These are phyloP conservation scores for Cairina moschata DNA, from an alignment of 2,113 vertebrate genomes.

Conservation along the genomic window DNA sequence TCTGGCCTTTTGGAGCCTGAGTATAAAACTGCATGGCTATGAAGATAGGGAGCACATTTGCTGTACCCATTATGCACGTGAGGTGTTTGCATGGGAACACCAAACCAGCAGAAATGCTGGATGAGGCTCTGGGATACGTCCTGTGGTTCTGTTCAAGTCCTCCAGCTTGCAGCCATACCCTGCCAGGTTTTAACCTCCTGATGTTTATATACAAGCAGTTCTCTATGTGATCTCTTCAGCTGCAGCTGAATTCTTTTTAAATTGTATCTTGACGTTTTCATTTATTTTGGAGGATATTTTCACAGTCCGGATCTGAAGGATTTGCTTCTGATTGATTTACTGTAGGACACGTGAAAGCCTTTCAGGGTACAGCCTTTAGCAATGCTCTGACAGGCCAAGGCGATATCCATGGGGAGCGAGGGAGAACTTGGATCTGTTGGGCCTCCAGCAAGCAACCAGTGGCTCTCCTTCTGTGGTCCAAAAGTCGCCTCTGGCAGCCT, in stretches of 20 bases:
- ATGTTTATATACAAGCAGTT: neutral
- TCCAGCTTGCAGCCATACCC: neutral
- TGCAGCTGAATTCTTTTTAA: neutral
- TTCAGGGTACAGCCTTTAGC: neutral
- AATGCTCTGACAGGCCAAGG: neutral
- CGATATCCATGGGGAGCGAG: neutral
- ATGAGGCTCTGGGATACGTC: neutral
- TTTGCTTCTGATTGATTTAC: neutral
- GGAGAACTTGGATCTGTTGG: neutral
- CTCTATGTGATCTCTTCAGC: neutral
- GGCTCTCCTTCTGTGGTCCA: neutral
- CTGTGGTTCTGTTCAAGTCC: neutral
- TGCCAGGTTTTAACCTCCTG: neutral
- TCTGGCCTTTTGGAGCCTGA: neutral
- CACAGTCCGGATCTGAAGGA: neutral
- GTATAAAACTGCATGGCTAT: neutral
- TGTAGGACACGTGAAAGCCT: neutral
- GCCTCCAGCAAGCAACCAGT: neutral
- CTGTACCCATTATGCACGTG: neutral
- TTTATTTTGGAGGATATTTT: neutral
- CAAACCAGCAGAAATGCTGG: neutral
- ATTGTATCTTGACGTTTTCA: neutral
- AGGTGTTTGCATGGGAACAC: neutral
- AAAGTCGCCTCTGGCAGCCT: rapidly evolving
- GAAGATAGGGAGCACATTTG: neutral